These are phyloP conservation scores for Coenonympha arcania DNA, from an alignment of 2,888 invertebrate species.

Conservation along the genomic window DNA sequence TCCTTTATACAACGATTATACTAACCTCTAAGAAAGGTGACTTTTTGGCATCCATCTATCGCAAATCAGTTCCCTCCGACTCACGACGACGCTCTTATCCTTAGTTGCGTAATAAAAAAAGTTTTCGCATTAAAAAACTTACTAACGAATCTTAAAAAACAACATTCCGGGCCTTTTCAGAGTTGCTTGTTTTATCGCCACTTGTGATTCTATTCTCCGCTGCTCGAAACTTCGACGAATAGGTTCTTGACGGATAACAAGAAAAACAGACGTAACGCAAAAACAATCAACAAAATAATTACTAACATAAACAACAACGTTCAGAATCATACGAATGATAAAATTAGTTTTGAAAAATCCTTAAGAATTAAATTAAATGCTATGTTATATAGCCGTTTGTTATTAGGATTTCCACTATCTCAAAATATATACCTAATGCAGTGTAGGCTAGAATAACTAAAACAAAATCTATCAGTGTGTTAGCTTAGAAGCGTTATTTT, in stretches of 20 bases:
- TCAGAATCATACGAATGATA: not conserved
- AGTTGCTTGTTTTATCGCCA: conserved; percentile 19
- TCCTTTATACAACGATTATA: too few species aligned
- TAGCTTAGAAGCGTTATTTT: too few species aligned
- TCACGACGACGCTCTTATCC: conserved; percentile 16
- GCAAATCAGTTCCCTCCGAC: conserved; percentile 5
- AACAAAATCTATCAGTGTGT: too few species aligned
- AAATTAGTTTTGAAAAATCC: too few species aligned
- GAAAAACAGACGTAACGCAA: conserved; percentile 1
- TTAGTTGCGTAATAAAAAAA: conserved; percentile 26
- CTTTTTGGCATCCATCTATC: conserved; percentile 10
- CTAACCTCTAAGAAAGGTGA: too few species aligned
- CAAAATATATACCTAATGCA: too few species aligned
- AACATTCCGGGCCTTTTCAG: conserved; percentile 9
- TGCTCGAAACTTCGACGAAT: conserved; percentile 17
- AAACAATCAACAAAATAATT: not conserved
- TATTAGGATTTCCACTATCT: too few species aligned
- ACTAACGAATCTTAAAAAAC: conserved; percentile 28
- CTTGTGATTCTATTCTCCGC: conserved; percentile 23
- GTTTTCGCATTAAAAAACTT: conserved; percentile 27
- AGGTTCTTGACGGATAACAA: conserved; percentile 11
- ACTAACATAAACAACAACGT: not conserved
- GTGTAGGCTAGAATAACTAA: too few species aligned
- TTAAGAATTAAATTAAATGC: too few species aligned
- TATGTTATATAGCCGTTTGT: too few species aligned